These are phyloP conservation scores for Garra rufa DNA, from an alignment of 2,113 vertebrate genomes.

Conservation along the genomic window DNA sequence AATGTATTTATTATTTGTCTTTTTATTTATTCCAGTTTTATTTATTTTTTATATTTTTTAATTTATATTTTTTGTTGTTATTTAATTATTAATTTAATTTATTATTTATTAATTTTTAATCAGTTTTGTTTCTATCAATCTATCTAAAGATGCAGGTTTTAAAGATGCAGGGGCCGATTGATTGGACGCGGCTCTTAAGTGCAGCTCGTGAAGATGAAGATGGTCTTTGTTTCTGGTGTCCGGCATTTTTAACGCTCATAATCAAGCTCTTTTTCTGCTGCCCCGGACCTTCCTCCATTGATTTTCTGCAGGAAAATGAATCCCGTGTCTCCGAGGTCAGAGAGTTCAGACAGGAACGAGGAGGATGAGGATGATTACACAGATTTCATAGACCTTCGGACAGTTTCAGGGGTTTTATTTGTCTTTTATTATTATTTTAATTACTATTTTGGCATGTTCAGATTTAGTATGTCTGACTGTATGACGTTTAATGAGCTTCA, in stretches of 20 bases:
- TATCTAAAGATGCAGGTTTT: too few relatives aligned
- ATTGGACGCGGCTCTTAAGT: conserved; percentile 69
- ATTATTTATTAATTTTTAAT: too few relatives aligned
- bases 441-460: background rate
- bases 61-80: too few relatives aligned
- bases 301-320: conserved; percentile 76
- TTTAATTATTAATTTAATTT: too few relatives aligned
- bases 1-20: too few relatives aligned
- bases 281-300: conserved; percentile 65
- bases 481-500: background rate
- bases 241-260: conserved; percentile 58
- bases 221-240: conserved; percentile 62
- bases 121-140: too few relatives aligned
- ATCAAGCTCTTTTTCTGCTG: conserved; percentile 64
- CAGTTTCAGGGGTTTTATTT: background rate
- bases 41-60: too few relatives aligned
- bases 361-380: conserved; percentile 59
- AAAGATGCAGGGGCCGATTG: conserved; percentile 62
- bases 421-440: background rate
- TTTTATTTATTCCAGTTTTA: too few relatives aligned
- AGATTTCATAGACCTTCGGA: background rate
- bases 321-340: conserved; percentile 64
- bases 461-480: background rate
- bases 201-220: conserved; percentile 62
- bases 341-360: conserved; percentile 67